Conservation (phyloP, 2,797 vertebrate genomes). For the Catostomus latipinnis region DNA sequence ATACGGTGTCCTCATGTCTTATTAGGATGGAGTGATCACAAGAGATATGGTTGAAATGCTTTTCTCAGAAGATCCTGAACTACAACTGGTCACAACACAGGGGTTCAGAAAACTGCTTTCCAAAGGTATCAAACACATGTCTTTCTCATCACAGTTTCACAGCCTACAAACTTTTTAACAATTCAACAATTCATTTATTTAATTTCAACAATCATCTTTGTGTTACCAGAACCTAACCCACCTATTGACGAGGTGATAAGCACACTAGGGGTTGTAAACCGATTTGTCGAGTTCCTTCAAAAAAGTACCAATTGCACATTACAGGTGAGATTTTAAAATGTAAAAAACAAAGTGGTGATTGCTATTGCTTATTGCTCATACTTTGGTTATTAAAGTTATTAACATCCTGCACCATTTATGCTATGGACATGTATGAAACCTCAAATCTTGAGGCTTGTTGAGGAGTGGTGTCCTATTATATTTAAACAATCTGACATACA, state of each 20-base stretch:
- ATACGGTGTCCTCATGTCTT: slow-evolving; percentile 2
- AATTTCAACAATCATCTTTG: not conserved
- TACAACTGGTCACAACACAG: slow-evolving; percentile 94
- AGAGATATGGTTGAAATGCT: slow-evolving; percentile 98
- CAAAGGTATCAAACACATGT: slow-evolving; percentile 83
- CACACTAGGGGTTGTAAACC: slow-evolving; percentile 92
- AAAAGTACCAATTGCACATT: slow-evolving; percentile 92
- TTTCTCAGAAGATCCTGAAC: slow-evolving; percentile 94
- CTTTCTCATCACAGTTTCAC: not conserved
- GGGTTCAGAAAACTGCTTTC: slow-evolving; percentile 97
- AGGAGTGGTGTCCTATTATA: not conserved
- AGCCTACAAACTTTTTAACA: not conserved
- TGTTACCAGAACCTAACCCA: slow-evolving; percentile 90
- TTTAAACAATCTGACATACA: too few relatives aligned
- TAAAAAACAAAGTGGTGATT: not conserved
- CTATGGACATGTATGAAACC: not conserved
- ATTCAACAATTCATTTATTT: too few relatives aligned
- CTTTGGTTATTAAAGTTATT: too few relatives aligned
- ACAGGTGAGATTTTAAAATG: slow-evolving; percentile 82
- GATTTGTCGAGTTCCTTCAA: slow-evolving; percentile 97
- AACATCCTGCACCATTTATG: not conserved
- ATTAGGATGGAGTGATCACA: slow-evolving; percentile 94
- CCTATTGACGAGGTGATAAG: slow-evolving; percentile 98
- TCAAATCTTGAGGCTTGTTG: not conserved
- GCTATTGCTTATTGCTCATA: not conserved